Evolutionary conservation across 1,140 invertebrate genomes (phyloP), one percentile per base, ranked within the genome.

Genomic region (Druon quercuslanigerum): DNA sequence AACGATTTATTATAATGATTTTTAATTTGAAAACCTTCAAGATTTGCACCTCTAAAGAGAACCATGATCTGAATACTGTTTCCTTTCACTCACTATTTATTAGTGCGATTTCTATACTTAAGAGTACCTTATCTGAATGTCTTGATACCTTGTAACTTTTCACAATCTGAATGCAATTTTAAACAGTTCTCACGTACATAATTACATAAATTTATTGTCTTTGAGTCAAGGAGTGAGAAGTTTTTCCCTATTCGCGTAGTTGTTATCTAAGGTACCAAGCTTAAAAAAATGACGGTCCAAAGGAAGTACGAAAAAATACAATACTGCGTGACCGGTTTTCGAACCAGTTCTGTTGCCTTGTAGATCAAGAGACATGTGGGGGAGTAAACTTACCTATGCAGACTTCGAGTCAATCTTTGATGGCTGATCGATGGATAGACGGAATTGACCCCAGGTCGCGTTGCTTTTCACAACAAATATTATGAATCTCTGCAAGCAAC

Each of bases 111-210:
- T 46, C 40, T 46, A 11, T 46, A 46, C 40, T 46, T 46, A 46
- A 7, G 8, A 46, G 40, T 7, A 66, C 33, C 25, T 66, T 66
- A 66, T 40, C 57, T 66, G 12, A 33, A 66, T 66, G 40, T 20
- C 33, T 20, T 20, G 57, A 66, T 33, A 66, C 25, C 57, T 57
- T 25, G 33, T 66, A 66, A 66, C 13, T 66, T 66, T 66, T 66
- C 25, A 66, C 6, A 40, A 25, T 66, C 25, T 66, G 20, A 66
- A 66, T 33, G 25, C 25, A 66, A 66, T 66, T 66, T 66, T 66
- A 25, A 12, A 66, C 4, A 16, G 40, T 66, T 66, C 57, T 66
- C 57, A 66, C 57, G 57, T 66, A 33, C 13, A 3, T 16, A 40
- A 66, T 57, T 57, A 57, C 25, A 40, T 33, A 66, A 12, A 66